Evolutionary conservation across 2,888 invertebrate genomes (phyloP).

Genomic region (Criorhina ranunculi): DNA sequence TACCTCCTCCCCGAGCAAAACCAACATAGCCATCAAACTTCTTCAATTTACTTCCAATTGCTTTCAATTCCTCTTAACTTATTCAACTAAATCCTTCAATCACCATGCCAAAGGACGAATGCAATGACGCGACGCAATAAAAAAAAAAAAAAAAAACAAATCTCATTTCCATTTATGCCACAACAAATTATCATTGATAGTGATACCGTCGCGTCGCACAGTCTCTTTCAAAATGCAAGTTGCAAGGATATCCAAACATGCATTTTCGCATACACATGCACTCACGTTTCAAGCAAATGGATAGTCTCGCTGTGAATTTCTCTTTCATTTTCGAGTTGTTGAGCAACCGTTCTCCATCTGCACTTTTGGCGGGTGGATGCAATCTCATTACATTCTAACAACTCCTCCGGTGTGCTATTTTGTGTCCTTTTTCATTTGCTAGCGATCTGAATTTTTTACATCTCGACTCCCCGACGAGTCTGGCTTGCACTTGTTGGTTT

Average conservation of each 20-base stretch:
- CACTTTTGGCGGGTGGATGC: not conserved
- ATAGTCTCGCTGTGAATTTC: too few relatives aligned
- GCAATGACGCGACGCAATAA: not conserved
- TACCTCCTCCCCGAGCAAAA: too few relatives aligned
- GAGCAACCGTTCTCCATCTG: too few relatives aligned
- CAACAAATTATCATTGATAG: slow-evolving; percentile 40
- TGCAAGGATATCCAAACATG: too few relatives aligned
- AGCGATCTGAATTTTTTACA: slow-evolving; percentile 42
- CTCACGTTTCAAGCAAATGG: too few relatives aligned
- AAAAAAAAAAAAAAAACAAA: slow-evolving; percentile 8
- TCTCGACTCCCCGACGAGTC: slow-evolving; percentile 1
- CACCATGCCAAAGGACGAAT: not conserved
- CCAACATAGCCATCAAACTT: too few relatives aligned
- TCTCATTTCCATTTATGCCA: slow-evolving; percentile 46
- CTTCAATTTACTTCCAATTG: slow-evolving; percentile 10
- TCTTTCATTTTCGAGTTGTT: too few relatives aligned
- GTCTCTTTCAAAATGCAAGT: not conserved
- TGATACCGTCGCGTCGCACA: slow-evolving; percentile 24
- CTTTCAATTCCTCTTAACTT: slow-evolving; percentile 29
- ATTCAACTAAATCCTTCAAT: slow-evolving; percentile 46
- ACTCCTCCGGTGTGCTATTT: slow-evolving; percentile 24
- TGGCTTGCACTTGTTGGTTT: not conserved
- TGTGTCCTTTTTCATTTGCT: slow-evolving; percentile 32
- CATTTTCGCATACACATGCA: too few relatives aligned
- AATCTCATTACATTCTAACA: slow-evolving; percentile 44